Conservation (phyloP, 2,113 vertebrate species). For the Chionomys nivalis region DNA sequence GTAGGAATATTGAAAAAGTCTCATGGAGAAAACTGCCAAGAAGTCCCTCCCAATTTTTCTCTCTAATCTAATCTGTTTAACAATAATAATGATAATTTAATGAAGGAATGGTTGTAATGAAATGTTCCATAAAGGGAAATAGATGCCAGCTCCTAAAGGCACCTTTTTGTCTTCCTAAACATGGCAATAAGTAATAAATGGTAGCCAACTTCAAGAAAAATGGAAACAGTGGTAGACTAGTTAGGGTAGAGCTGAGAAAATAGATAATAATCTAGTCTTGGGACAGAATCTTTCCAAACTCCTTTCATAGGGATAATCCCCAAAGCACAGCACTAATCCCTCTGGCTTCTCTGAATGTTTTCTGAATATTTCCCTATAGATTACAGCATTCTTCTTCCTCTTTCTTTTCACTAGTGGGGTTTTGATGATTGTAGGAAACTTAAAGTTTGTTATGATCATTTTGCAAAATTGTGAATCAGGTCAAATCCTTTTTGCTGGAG, state of each 20-base stretch:
- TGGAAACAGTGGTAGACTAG: neutral
- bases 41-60: neutral
- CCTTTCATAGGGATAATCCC: neutral
- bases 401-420: neutral
- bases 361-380: neutral
- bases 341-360: neutral
- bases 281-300: neutral
- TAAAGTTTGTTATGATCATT: neutral
- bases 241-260: neutral
- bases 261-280: neutral
- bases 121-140: neutral
- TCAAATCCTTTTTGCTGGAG: neutral
- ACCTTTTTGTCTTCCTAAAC: neutral
- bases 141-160: neutral
- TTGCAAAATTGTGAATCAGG: constrained; percentile 1
- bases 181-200: neutral
- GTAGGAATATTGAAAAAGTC: neutral
- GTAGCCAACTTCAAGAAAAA: neutral
- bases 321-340: neutral
- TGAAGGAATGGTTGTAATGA: neutral
- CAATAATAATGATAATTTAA: neutral
- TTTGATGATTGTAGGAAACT: neutral
- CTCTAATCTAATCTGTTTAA: neutral
- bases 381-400: neutral
- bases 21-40: neutral